A percentile compares a stretch with the other conserved stretches of the same genome.
Evolutionary conservation across 2,888 invertebrate species (phyloP).

Genomic region (Tromatobia lineatoria): DNA sequence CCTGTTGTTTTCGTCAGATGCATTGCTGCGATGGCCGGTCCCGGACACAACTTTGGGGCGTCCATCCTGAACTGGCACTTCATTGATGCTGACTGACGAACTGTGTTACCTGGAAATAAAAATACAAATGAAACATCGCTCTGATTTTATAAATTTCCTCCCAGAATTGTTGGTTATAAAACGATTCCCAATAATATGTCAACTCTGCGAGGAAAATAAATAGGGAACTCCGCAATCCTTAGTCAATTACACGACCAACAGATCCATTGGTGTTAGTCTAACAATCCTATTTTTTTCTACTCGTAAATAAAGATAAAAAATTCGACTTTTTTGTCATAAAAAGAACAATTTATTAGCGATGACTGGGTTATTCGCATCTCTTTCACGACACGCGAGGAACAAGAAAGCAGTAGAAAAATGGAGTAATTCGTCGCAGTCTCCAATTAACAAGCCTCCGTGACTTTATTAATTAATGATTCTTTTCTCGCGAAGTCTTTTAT

Average conservation of each 20-base stretch:
- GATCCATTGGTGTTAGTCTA: neutral
- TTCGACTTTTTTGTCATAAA: slow-evolving; percentile 4
- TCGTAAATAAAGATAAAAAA: neutral
- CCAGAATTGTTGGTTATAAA: neutral
- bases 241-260: neutral
- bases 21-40: neutral
- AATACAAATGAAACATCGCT: slow-evolving; percentile 14
- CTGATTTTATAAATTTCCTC: neutral
- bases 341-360: slow-evolving; percentile 32
- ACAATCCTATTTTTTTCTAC: slow-evolving; percentile 11
- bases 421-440: slow-evolving; percentile 9
- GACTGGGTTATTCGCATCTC: slow-evolving; percentile 4
- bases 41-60: neutral
- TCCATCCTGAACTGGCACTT: neutral
- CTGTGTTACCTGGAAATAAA: slow-evolving; percentile 52
- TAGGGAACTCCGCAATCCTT: neutral
- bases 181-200: neutral
- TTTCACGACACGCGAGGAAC: slow-evolving; percentile 20
- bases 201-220: neutral
- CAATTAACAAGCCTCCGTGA: slow-evolving; percentile 12
- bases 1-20: neutral
- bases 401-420: slow-evolving; percentile 26
- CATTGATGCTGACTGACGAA: neutral
- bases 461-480: neutral
- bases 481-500: slow-evolving; percentile 9